phyloP scores from a whole-genome alignment of 37 sponge, comb jelly and placozoan species.

The Aplysina aerophoba region DNA sequence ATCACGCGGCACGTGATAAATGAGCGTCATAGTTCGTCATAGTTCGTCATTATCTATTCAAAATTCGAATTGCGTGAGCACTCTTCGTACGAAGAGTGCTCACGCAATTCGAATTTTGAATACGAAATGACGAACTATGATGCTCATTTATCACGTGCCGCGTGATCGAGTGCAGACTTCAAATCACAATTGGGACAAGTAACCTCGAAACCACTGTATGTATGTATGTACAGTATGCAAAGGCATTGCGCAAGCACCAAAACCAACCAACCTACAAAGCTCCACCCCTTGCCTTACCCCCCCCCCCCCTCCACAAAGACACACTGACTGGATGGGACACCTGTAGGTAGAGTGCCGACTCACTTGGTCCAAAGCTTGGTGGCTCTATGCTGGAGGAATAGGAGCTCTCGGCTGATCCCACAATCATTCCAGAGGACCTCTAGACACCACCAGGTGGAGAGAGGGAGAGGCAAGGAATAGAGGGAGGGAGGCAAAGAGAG shows the following conservation, averaged over 20 bases:
- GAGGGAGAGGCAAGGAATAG: not conserved
- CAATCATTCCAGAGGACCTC: not conserved
- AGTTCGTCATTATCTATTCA: too few species aligned
- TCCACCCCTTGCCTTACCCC: not conserved
- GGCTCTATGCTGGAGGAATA: slow-evolving; percentile 31
- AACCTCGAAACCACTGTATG: too few species aligned
- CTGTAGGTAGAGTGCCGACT: not conserved
- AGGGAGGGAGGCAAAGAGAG: slow-evolving; percentile 15
- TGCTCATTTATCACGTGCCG: too few species aligned
- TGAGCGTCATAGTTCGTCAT: too few species aligned
- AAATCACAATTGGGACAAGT: too few species aligned
- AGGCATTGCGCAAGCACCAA: not conserved
- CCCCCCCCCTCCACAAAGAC: not conserved
- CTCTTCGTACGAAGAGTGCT: too few species aligned
- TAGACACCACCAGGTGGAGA: not conserved
- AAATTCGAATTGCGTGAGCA: too few species aligned
- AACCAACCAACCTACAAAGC: not conserved
- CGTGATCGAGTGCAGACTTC: too few species aligned
- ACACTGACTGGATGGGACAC: too few species aligned
- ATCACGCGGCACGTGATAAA: too few species aligned
- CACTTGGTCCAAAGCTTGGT: slow-evolving; percentile 16
- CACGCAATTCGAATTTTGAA: too few species aligned
- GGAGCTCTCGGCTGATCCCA: slow-evolving; percentile 19
- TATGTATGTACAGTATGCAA: not conserved
- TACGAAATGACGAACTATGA: too few species aligned